phyloP scores from a whole-genome alignment of 2,113 vertebrate species.

The Tringa solitaria region DNA sequence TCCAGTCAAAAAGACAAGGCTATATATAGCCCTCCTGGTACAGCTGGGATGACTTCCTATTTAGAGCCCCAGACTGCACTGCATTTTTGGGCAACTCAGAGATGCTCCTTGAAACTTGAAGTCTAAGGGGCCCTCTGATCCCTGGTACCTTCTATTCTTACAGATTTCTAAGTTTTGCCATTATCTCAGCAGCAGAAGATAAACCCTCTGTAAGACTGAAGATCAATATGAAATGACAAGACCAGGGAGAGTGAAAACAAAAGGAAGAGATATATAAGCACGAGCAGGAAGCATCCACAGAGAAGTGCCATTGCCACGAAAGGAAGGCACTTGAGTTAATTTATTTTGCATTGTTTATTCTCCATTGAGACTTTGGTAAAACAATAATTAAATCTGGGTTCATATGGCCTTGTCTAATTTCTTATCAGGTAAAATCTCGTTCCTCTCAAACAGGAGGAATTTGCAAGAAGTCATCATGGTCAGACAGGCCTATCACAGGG shows the following conservation, averaged over 20 bases:
- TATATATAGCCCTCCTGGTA: background rate
- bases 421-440: background rate
- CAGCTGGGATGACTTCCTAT: background rate
- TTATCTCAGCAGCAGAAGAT: background rate
- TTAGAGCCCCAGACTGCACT: background rate
- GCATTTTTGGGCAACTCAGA: background rate
- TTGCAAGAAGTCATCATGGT: background rate
- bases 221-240: background rate
- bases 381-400: background rate
- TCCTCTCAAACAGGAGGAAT: background rate
- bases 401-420: background rate
- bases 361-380: background rate
- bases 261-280: background rate
- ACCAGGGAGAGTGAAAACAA: background rate
- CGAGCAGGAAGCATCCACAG: background rate
- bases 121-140: background rate
- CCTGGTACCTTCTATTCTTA: background rate
- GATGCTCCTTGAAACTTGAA: background rate
- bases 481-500: background rate
- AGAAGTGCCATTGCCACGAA: background rate
- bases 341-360: background rate
- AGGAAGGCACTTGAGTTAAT: background rate
- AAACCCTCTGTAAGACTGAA: background rate
- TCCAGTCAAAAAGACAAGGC: background rate
- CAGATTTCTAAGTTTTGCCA: background rate